A percentile compares a stretch with the other conserved stretches of the same genome.
These are phyloP conservation scores for Cerceris ruficornis DNA, from an alignment of 2,888 invertebrate genomes.

Conservation along the genomic window DNA sequence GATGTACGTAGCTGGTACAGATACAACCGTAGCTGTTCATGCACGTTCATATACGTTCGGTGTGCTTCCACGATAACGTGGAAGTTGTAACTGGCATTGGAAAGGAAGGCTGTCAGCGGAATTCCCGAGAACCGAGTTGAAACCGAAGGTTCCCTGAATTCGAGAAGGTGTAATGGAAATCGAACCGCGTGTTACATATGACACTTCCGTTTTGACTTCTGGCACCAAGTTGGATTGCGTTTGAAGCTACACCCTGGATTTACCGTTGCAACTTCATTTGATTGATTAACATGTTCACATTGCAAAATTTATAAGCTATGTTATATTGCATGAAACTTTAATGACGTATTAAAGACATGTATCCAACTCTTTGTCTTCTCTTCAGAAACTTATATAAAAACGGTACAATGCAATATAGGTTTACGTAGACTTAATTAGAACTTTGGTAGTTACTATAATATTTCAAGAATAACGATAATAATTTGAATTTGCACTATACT, in stretches of 20 bases:
- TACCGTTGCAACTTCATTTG: too few relatives aligned
- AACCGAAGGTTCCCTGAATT: slow-evolving; percentile 15
- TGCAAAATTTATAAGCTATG: background rate
- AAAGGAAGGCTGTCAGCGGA: slow-evolving; percentile 33
- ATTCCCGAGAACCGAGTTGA: slow-evolving; percentile 24
- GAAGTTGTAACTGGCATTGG: slow-evolving; percentile 9
- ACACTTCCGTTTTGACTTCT: background rate
- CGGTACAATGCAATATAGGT: too few relatives aligned
- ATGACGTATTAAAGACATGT: background rate
- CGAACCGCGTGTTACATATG: slow-evolving; percentile 2
- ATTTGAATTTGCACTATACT: too few relatives aligned
- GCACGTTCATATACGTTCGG: background rate
- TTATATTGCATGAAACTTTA: background rate
- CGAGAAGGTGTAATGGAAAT: slow-evolving; percentile 21
- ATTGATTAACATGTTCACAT: background rate
- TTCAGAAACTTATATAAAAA: too few relatives aligned
- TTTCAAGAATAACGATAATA: too few relatives aligned
- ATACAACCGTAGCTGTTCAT: background rate
- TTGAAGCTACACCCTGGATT: too few relatives aligned
- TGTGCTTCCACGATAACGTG: background rate
- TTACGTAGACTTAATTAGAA: too few relatives aligned
- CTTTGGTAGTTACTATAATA: too few relatives aligned
- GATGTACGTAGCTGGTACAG: background rate
- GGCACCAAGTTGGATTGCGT: background rate
- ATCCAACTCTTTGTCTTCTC: too few relatives aligned